Evolutionary conservation across 2,113 vertebrate species (phyloP), one percentile per base, ranked within the genome.

Genomic region (Myrmecobius fasciatus): DNA sequence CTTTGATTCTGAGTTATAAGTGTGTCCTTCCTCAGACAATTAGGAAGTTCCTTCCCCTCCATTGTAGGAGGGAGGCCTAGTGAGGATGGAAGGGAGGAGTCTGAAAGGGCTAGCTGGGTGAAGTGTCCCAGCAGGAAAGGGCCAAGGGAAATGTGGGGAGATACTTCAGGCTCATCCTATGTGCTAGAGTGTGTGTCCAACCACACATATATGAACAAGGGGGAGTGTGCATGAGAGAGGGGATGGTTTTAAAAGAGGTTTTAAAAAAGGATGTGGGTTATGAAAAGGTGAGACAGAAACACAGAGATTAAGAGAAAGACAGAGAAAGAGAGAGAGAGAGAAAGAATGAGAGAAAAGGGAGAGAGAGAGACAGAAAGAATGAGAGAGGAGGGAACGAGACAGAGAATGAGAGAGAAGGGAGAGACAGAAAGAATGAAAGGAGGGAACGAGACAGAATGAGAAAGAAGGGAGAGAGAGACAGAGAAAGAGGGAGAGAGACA

Each of bases 241-340:
- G 88, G 54, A 3, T 75, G 54, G 43, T 43, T 83, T n/a, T n/a
- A n/a, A n/a, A n/a, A n/a, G n/a, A n/a, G n/a, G n/a, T n/a, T n/a
- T n/a, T 83, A 22, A 43, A 83, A 83, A 83, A 43, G 67, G 36
- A n/a, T 83, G 17, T 83, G 67, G 36, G 67, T 67, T 67, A 0
- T 36, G 47, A 91, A 51, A 51, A 51, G 6, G 49, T 51, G 49
- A 51, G 49, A 51, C 49, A 51, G 49, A 51, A 51, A 51, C 49
- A 49, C 49, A 51, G 89, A 91, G n/a, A 52, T 91, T 91, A 52
- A 51, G 95, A 89, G 97, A 96, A 95, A 92, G 97, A 96, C 95
- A 92, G 25, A 89, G 25, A 10, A 3, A 3, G 75, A 11, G 25
- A 0, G 49, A 28, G 88, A 56, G 48, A 53, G 49, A 31, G 43